Conservation (phyloP, 2,113 vertebrate genomes). For the Dermatemys mawii region DNA sequence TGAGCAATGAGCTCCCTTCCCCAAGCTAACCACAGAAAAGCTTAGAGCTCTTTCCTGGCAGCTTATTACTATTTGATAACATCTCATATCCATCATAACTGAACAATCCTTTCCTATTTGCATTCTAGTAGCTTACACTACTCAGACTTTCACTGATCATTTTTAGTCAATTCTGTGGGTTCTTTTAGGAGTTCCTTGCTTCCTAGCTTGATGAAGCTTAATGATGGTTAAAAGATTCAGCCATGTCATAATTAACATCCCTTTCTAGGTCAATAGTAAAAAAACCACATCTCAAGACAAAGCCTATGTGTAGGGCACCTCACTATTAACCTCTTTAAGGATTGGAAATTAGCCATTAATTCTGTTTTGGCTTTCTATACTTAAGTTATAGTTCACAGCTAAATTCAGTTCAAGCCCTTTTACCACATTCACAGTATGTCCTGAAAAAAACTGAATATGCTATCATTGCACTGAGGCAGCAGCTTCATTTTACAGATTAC, state of each 20-base stretch:
- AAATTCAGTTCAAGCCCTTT: neutral
- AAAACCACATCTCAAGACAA: neutral
- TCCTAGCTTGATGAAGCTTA: neutral
- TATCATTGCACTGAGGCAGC: neutral
- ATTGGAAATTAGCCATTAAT: neutral
- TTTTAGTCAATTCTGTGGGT: neutral
- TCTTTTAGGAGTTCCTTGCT: neutral
- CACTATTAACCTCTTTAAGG: neutral
- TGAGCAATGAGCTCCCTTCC: neutral
- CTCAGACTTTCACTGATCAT: neutral
- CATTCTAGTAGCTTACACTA: neutral
- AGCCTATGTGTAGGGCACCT: neutral
- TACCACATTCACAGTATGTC: neutral
- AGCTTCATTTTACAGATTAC: neutral
- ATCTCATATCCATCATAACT: neutral
- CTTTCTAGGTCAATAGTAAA: neutral
- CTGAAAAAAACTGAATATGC: neutral
- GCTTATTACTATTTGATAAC: neutral
- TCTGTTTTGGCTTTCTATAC: conserved; percentile 5
- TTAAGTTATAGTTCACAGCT: neutral
- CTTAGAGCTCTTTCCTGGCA: neutral
- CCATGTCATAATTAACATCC: neutral
- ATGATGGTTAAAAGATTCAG: neutral
- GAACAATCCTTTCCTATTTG: neutral
- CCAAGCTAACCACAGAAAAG: neutral